Evolutionary conservation across 2,888 invertebrate genomes (phyloP), one percentile per base, ranked within the genome.

Genomic region (Netelia melanura): DNA sequence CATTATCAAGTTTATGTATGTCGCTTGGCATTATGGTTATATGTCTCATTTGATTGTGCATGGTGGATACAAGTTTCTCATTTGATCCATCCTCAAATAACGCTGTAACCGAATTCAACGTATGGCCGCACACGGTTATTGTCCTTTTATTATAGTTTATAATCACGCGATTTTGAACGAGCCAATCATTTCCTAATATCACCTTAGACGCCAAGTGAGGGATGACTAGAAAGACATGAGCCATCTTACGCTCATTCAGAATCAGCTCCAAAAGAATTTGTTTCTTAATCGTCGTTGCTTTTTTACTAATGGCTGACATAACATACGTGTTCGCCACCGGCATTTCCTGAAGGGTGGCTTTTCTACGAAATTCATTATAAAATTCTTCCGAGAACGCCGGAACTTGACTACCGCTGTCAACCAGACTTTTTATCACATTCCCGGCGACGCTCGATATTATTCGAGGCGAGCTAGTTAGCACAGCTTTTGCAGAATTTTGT

Each of bases 381-480:
- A 81, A 84, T n/a, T 74, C 58, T 11, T 85, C 80, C 0, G 85
- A 88, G 1, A 88, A 76, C 25, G 87, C 86, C 0, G 87, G 86
- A 1, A 87, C 75, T 48, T 88, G 87, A 48, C 87, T 88, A n/a
- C 86, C 87, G 0, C 86, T 85, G 54, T 88, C 85, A 2, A 88
- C 72, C 10, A 87, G 72, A 2, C 85, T 81, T 43, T 62, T 30
- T 21, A 79, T 65, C 0, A 58, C 30, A 9, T 62, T 71, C 75
- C 68, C 64, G 23, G 65, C 75, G 21, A 86, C 25, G n/a, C 48
- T 11, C 2, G 80, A 23, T 3, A 75, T 71, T 38, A 86, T 65
- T 6, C 79, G 75, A 5, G 85, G 83, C 48, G 83, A 84, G 14
- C 14, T 44, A 14, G 56, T 17, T 70, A 48, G 61, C n/a, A 62